Evolutionary conservation across 2,113 vertebrate genomes (phyloP).

Genomic region (Lates calcarifer): DNA sequence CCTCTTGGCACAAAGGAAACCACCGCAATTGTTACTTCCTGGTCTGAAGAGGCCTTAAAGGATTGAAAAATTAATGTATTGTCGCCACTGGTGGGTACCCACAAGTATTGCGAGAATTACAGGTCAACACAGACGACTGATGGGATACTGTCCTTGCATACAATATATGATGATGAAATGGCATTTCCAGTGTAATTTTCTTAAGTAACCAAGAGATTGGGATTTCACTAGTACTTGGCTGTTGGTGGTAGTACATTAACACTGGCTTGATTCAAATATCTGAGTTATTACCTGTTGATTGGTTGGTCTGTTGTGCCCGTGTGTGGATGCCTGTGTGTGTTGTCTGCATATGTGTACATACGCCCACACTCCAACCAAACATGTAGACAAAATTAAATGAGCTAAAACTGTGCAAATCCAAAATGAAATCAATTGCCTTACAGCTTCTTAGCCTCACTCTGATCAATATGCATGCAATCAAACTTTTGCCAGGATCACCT

Average conservation of each 20-base stretch:
- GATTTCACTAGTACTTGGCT: neutral
- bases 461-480: conserved; percentile 82
- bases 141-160: too few species aligned
- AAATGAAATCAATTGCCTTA: conserved; percentile 77
- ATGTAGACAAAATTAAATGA: conserved; percentile 34
- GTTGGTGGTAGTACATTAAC: neutral
- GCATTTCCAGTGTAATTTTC: neutral
- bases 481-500: conserved; percentile 77
- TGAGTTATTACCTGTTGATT: neutral
- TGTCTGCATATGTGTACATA: neutral
- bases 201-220: neutral
- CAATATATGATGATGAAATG: too few species aligned
- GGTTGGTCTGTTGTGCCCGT: neutral
- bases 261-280: neutral
- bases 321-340: neutral
- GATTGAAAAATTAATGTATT: neutral
- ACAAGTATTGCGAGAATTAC: neutral
- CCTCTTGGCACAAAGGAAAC: neutral
- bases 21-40: conserved; percentile 10
- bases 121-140: neutral
- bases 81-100: too few species aligned
- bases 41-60: conserved; percentile 9
- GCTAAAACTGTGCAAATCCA: conserved; percentile 52
- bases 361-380: conserved; percentile 18
- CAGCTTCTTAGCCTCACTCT: conserved; percentile 72